Conservation (phyloP, 2,113 vertebrate species). For the Gasterosteus nipponicus region DNA sequence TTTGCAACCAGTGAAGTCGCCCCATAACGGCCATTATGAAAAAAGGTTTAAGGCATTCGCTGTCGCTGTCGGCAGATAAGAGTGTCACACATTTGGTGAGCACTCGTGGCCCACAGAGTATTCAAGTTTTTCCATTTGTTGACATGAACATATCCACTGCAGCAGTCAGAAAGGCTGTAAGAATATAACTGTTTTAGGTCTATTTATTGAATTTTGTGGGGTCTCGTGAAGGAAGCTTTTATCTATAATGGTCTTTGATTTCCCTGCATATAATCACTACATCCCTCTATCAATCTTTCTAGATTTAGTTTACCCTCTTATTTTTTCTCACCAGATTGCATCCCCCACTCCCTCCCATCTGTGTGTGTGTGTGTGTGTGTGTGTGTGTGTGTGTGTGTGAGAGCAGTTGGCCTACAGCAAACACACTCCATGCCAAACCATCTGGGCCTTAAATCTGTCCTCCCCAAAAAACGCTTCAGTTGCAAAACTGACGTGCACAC, state of each 20-base stretch:
- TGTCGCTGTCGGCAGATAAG: neutral
- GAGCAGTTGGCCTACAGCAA: slow-evolving; percentile 72
- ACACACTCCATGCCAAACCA: slow-evolving; percentile 75
- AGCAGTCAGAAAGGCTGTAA: neutral
- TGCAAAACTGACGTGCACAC: slow-evolving; percentile 54
- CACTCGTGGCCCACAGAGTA: neutral
- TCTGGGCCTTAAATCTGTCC: slow-evolving; percentile 78
- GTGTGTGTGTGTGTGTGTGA: slow-evolving; percentile 31
- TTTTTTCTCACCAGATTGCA: slow-evolving; percentile 67
- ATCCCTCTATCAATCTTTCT: slow-evolving; percentile 36
- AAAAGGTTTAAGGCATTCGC: neutral
- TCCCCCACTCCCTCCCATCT: slow-evolving; percentile 59
- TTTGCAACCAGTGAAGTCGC: neutral
- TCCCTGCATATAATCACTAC: slow-evolving; percentile 10
- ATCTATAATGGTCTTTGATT: slow-evolving; percentile 4
- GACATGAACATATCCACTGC: neutral
- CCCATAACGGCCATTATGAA: neutral
- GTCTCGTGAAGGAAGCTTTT: neutral
- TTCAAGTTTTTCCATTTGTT: neutral
- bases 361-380: slow-evolving; percentile 55
- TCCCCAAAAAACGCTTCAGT: slow-evolving; percentile 65
- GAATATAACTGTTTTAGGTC: neutral
- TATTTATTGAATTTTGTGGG: neutral
- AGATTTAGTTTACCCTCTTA: slow-evolving; percentile 43
- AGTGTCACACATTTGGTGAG: neutral